Evolutionary conservation across 2,797 vertebrate species (phyloP).

Genomic region (Lemur catta): DNA sequence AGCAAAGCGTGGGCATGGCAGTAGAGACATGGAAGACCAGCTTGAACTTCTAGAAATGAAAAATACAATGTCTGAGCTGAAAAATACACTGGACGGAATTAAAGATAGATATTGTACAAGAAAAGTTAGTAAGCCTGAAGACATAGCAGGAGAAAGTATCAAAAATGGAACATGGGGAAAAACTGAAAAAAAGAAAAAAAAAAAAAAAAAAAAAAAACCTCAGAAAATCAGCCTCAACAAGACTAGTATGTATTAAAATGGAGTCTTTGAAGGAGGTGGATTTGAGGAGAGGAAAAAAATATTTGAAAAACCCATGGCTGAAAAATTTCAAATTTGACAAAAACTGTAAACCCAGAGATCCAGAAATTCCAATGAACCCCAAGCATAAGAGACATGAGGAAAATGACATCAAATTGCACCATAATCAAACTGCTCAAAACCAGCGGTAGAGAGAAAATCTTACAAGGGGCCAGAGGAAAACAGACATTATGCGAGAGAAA

Average conservation of each 20-base stretch:
- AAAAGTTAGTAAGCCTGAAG: not conserved
- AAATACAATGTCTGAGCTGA: not conserved
- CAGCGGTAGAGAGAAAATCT: not conserved
- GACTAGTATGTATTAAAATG: not conserved
- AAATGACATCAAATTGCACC: not conserved
- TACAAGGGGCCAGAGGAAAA: not conserved
- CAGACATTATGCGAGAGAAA: not conserved
- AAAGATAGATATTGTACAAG: not conserved
- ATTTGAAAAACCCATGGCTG: not conserved
- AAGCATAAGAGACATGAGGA: not conserved
- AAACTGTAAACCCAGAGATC: not conserved
- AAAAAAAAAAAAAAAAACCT: no score
- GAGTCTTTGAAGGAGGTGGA: not conserved
- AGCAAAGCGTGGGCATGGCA: not conserved
- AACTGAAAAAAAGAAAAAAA: not conserved
- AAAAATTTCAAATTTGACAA: not conserved
- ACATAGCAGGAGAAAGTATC: not conserved
- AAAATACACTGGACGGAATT: not conserved
- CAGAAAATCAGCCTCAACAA: not conserved
- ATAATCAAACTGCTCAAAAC: not conserved
- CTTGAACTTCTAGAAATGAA: not conserved
- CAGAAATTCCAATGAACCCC: not conserved
- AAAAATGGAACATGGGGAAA: not conserved
- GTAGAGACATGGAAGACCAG: not conserved
- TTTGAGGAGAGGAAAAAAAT: not conserved